Conservation (phyloP, 2,797 vertebrate genomes). For the Pseudomugil gertrudae region DNA sequence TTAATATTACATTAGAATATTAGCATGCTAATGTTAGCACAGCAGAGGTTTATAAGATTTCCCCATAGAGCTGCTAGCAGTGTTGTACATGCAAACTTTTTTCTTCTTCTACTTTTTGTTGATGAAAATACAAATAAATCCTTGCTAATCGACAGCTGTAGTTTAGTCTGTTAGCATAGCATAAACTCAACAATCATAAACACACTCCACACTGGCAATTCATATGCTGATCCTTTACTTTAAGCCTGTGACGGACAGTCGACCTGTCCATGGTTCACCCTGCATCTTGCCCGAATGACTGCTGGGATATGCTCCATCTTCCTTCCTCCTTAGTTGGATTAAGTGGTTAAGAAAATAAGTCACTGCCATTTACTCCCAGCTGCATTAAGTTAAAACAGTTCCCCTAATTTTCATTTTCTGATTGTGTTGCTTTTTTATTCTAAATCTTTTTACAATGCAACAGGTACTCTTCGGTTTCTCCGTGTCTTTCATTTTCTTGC, state of each 20-base stretch:
- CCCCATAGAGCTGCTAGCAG: not conserved
- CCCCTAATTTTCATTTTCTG: too few species aligned
- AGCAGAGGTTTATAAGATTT: not conserved
- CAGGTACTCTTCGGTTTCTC: too few species aligned
- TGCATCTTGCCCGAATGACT: too few species aligned
- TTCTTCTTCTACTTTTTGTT: not conserved
- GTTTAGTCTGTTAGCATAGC: not conserved
- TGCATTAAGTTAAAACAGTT: not conserved
- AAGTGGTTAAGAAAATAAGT: too few species aligned
- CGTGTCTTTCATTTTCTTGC: not conserved
- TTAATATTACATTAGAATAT: not conserved
- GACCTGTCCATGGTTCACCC: too few species aligned
- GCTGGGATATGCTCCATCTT: too few species aligned
- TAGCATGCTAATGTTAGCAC: not conserved
- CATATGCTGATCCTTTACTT: not conserved
- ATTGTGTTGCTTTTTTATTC: not conserved
- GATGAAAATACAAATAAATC: not conserved
- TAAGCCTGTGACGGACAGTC: too few species aligned
- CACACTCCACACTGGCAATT: not conserved
- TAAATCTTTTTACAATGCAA: too few species aligned
- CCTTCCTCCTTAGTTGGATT: too few species aligned
- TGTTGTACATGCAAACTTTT: too few species aligned
- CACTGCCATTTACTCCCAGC: too few species aligned
- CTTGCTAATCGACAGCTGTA: not conserved
- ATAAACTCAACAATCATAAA: not conserved